phyloP scores from a whole-genome alignment of 2,113 vertebrate species.

The Thermophis baileyi region DNA sequence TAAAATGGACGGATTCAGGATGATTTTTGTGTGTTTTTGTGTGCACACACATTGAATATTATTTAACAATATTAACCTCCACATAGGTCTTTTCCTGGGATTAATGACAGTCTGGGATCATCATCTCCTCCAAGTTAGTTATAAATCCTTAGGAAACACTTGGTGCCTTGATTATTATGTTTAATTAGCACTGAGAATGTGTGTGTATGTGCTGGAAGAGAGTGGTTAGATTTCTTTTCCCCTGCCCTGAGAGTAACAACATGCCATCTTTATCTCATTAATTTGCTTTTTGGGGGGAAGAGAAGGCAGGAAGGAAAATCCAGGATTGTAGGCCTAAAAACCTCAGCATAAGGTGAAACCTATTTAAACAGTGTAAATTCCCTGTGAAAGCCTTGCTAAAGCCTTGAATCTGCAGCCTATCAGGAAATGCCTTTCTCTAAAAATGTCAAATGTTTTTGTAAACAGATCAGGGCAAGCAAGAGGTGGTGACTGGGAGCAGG shows the following conservation, averaged over 20 bases:
- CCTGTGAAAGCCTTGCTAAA: constrained; percentile 45
- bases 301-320: constrained; percentile 34
- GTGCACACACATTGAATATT: constrained; percentile 44
- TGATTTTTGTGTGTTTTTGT: neutral
- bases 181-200: constrained; percentile 71
- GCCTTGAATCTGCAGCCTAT: constrained; percentile 57
- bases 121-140: constrained; percentile 72
- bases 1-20: neutral
- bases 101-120: constrained; percentile 76
- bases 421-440: constrained; percentile 13
- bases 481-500: neutral
- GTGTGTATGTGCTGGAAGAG: neutral
- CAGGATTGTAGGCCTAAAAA: constrained; percentile 49
- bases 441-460: neutral
- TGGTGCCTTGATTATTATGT: constrained; percentile 69
- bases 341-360: constrained; percentile 59
- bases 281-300: constrained; percentile 39
- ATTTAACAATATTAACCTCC: constrained; percentile 68
- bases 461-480: constrained; percentile 24
- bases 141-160: constrained; percentile 78
- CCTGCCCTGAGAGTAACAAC: constrained; percentile 56
- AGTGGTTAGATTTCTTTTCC: constrained; percentile 64
- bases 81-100: constrained; percentile 74
- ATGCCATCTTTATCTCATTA: constrained; percentile 60
- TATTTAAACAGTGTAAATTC: constrained; percentile 46